Conservation (phyloP, 2,113 vertebrate genomes). For the Euleptes europaea region DNA sequence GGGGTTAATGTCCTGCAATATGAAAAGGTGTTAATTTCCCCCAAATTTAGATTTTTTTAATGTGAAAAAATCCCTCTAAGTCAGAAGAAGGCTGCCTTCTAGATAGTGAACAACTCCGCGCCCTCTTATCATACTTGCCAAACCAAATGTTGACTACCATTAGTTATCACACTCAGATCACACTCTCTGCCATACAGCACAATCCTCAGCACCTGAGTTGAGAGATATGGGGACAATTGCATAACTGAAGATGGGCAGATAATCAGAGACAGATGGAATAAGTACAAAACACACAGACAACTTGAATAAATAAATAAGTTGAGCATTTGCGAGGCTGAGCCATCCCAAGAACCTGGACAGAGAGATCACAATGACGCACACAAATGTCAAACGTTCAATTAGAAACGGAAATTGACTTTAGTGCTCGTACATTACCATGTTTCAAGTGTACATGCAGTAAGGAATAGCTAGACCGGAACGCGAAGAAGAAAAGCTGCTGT, state of each 20-base stretch:
- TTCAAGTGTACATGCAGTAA: conserved; percentile 38
- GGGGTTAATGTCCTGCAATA: background rate
- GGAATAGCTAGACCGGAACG: background rate
- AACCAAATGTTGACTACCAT: too few relatives aligned
- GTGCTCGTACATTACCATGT: background rate
- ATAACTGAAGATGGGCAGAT: background rate
- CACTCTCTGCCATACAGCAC: too few relatives aligned
- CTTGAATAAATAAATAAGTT: conserved; percentile 26
- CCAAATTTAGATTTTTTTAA: too few relatives aligned
- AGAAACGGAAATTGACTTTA: conserved; percentile 46
- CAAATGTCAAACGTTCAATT: conserved; percentile 30
- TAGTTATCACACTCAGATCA: too few relatives aligned
- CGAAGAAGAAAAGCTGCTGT: conserved; percentile 23
- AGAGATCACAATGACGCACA: conserved; percentile 20
- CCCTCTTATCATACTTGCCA: too few relatives aligned
- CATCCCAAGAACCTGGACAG: fast-evolving
- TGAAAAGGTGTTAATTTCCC: too few relatives aligned
- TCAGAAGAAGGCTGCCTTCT: too few relatives aligned
- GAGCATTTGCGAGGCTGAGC: conserved; percentile 10
- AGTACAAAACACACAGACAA: conserved; percentile 33
- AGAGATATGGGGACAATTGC: background rate
- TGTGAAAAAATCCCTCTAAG: too few relatives aligned
- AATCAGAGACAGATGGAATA: background rate
- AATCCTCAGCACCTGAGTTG: too few relatives aligned
- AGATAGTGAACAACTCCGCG: too few relatives aligned